These are phyloP conservation scores for Lepidocyrtoides sp. DNA, from an alignment of 2,888 invertebrate genomes.

Conservation along the genomic window DNA sequence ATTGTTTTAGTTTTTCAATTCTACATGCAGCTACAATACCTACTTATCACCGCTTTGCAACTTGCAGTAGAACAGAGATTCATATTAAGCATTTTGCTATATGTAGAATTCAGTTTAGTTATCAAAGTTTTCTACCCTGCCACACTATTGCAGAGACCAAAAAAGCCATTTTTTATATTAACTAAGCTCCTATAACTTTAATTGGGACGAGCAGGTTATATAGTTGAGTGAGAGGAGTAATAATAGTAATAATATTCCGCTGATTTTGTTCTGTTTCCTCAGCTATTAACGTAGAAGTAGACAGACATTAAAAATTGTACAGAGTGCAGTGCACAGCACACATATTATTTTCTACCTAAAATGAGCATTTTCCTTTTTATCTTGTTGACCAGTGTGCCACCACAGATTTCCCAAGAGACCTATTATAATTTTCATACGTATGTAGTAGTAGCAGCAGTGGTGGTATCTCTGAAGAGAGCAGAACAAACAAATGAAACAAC, in stretches of 20 bases:
- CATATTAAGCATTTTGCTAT: background rate
- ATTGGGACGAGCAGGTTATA: slow-evolving; percentile 51
- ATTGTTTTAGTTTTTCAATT: slow-evolving; percentile 70
- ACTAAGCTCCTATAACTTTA: slow-evolving; percentile 59
- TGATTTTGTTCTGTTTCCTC: background rate
- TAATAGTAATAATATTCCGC: slow-evolving; percentile 29
- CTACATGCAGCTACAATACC: background rate
- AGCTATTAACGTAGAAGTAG: background rate
- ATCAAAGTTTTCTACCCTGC: background rate
- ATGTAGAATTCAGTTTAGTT: background rate
- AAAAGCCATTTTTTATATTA: background rate
- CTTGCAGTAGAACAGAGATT: background rate
- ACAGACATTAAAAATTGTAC: no score
- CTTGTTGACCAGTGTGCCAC: slow-evolving; percentile 66
- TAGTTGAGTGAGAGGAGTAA: no score
- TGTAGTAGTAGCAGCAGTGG: no score
- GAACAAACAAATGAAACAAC: no score
- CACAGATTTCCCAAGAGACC: slow-evolving; percentile 72
- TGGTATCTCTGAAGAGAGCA: slow-evolving; percentile 20
- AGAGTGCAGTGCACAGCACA: no score
- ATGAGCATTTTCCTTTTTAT: slow-evolving; percentile 44
- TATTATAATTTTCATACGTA: slow-evolving; percentile 71
- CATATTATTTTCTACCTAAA: background rate
- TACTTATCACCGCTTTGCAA: background rate
- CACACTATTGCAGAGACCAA: background rate